These are phyloP conservation scores for Brachionus koreanus DNA, from an alignment of 1,140 invertebrate genomes.

Conservation along the genomic window DNA sequence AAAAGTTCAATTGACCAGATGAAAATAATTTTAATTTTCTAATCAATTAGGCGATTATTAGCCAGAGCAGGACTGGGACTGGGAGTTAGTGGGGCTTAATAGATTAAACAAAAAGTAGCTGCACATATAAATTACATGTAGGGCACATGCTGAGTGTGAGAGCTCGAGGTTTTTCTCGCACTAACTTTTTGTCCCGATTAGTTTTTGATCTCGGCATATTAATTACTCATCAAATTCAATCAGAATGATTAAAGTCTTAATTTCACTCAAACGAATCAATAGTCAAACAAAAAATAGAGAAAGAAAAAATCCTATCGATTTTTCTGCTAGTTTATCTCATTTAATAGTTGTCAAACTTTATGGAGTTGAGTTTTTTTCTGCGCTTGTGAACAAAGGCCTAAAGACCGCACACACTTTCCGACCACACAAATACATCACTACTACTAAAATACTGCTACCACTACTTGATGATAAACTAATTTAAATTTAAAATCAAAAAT, in stretches of 20 bases:
- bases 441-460: background rate
- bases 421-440: background rate
- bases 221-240: slow-evolving; percentile 40
- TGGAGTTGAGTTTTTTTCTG: background rate
- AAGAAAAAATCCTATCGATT: slow-evolving; percentile 7
- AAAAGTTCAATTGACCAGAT: slow-evolving; percentile 27
- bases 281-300: background rate
- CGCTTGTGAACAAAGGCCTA: background rate
- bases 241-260: slow-evolving; percentile 3
- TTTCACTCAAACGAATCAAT: slow-evolving; percentile 38
- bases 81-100: background rate
- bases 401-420: background rate
- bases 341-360: slow-evolving; percentile 41
- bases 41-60: background rate
- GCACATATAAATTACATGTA: background rate
- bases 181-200: background rate
- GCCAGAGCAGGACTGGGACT: background rate
- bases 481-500: background rate
- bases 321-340: slow-evolving; percentile 22
- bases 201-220: slow-evolving; percentile 7
- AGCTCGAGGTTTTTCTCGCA: background rate
- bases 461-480: slow-evolving; percentile 22
- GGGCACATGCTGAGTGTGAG: background rate
- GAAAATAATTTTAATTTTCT: slow-evolving; percentile 23
- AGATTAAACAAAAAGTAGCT: background rate